These are phyloP conservation scores for Callithrix jacchus DNA, from an alignment of 2,113 vertebrate species.

Conservation along the genomic window DNA sequence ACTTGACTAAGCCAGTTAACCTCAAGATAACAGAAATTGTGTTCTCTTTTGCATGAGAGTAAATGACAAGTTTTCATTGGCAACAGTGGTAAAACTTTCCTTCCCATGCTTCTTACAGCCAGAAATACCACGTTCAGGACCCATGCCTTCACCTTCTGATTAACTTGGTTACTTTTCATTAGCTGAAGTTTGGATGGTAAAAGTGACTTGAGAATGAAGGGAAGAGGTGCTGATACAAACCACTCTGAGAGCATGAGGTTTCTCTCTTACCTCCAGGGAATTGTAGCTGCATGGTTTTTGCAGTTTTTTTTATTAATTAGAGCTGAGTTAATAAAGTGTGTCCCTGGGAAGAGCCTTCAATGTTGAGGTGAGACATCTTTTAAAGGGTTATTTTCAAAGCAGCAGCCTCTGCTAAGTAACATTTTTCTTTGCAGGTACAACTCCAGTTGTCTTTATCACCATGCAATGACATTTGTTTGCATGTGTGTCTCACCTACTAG, in stretches of 20 bases:
- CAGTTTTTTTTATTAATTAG: not conserved
- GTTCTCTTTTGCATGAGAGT: not conserved
- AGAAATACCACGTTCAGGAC: not conserved
- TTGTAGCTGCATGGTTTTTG: not conserved
- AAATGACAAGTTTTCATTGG: not conserved
- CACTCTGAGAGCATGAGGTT: not conserved
- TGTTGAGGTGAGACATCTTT: not conserved
- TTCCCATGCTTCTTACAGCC: not conserved
- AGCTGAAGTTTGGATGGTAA: not conserved
- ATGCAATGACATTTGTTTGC: not conserved
- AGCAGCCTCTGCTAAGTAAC: not conserved
- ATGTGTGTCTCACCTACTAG: not conserved
- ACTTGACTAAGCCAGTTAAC: not conserved
- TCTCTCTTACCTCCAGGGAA: not conserved
- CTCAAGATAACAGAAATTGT: not conserved
- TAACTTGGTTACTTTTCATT: not conserved
- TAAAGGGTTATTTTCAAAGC: not conserved
- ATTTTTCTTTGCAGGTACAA: not conserved
- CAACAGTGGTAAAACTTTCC: not conserved
- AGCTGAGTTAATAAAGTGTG: not conserved
- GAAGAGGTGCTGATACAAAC: not conserved
- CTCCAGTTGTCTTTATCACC: not conserved
- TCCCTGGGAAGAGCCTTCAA: not conserved
- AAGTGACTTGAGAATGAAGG: not conserved
- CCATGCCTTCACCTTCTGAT: not conserved